Conservation (phyloP, 1,140 invertebrate genomes). For the Drosophila sturtevanti region DNA sequence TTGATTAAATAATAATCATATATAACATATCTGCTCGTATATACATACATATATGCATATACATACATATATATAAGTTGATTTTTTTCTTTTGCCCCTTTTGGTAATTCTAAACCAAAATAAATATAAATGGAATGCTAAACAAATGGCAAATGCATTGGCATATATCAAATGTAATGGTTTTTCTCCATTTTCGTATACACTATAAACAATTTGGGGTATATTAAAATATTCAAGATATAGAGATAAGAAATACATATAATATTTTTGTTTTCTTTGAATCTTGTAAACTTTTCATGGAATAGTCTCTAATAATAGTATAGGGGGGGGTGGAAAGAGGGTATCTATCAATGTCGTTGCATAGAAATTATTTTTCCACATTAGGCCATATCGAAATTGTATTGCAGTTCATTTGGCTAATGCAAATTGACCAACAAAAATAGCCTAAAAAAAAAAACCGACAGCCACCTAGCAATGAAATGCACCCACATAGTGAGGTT, state of each 20-base stretch:
- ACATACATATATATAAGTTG: neutral
- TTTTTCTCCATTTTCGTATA: neutral
- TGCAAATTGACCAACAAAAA: conserved; percentile 55
- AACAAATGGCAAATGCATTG: conserved; percentile 5
- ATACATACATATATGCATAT: neutral
- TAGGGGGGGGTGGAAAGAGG: no score
- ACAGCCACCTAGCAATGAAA: conserved; percentile 16
- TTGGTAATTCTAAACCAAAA: conserved; percentile 25
- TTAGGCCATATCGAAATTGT: neutral
- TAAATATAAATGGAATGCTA: conserved; percentile 1
- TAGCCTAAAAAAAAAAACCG: conserved; percentile 1
- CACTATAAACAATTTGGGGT: neutral
- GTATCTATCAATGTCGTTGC: no score
- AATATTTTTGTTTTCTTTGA: no score
- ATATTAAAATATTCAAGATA: no score
- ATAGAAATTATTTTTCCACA: neutral
- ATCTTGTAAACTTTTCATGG: no score
- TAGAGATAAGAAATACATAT: no score
- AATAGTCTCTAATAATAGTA: no score
- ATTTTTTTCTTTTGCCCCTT: neutral
- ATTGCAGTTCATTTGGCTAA: conserved; percentile 46
- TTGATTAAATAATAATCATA: conserved; percentile 4
- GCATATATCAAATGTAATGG: conserved; percentile 18
- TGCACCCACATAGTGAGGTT: conserved; percentile 20
- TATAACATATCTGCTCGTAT: conserved; percentile 14